phyloP scores from a whole-genome alignment of 2,113 vertebrate genomes.

The Grantiella picta region DNA sequence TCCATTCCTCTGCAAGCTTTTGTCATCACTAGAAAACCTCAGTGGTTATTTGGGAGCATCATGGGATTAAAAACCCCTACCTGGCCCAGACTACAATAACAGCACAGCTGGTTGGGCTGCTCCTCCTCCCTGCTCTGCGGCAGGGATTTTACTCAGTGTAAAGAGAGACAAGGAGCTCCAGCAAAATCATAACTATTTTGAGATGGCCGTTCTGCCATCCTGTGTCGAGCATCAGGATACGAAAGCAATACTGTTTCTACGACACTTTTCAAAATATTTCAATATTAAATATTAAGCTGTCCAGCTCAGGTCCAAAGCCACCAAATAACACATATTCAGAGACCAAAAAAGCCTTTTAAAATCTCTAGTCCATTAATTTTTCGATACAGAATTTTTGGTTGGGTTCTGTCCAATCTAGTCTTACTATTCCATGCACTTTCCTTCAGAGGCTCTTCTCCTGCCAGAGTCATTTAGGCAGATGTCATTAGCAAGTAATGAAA shows the following conservation, averaged over 20 bases:
- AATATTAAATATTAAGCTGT: conserved; percentile 11
- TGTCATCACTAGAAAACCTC: background rate
- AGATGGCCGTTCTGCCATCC: background rate
- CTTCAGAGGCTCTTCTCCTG: background rate
- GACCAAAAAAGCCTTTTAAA: background rate
- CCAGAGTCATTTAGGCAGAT: conserved; percentile 1
- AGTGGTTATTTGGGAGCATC: rapidly evolving
- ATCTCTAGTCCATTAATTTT: background rate
- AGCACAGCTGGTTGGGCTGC: background rate
- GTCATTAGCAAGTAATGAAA: background rate
- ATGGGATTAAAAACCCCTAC: background rate
- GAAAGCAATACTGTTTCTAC: background rate
- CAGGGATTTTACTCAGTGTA: background rate
- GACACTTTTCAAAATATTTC: conserved; percentile 16
- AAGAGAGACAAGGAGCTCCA: background rate
- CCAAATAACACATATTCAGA: background rate
- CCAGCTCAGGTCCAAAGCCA: background rate
- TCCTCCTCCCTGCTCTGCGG: background rate
- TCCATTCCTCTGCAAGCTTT: background rate
- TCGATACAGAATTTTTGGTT: background rate
- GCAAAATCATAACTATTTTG: background rate
- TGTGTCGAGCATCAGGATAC: background rate
- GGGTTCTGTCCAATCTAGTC: background rate
- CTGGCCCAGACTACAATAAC: too few relatives aligned
- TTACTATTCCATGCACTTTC: conserved; percentile 11